Evolutionary conservation across 1,140 invertebrate genomes (phyloP).

Genomic region (Dreissena polymorpha): DNA sequence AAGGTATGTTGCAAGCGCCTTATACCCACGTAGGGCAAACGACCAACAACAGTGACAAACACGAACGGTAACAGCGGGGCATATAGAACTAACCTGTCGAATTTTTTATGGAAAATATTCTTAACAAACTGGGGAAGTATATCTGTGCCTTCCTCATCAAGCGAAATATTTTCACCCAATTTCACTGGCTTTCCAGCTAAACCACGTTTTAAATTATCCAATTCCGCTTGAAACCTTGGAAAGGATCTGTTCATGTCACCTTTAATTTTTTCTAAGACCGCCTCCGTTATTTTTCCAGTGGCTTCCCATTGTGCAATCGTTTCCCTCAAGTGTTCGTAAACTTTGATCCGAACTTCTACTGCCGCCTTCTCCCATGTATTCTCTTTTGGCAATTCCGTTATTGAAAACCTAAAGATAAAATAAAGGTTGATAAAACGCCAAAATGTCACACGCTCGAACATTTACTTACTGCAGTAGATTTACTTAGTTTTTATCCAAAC

Average conservation of each 20-base stretch:
- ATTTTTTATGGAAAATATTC: constrained; percentile 2
- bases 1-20: constrained; percentile 9
- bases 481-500: too few species aligned
- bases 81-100: background rate
- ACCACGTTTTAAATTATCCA: background rate
- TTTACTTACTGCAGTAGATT: too few species aligned
- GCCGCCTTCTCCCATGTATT: constrained; percentile 15
- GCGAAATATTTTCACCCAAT: background rate
- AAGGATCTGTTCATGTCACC: constrained; percentile 54
- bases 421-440: background rate
- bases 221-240: constrained; percentile 58
- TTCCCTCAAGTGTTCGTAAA: constrained; percentile 53
- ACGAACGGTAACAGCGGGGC: constrained; percentile 10
- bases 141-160: constrained; percentile 21
- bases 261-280: constrained; percentile 32
- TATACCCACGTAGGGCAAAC: constrained; percentile 17
- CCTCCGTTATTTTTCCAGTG: constrained; percentile 35
- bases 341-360: constrained; percentile 47
- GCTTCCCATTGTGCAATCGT: constrained; percentile 60
- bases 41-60: constrained; percentile 20
- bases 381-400: constrained; percentile 29
- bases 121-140: constrained; percentile 32
- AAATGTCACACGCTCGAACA: too few species aligned
- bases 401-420: constrained; percentile 25
- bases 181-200: background rate